phyloP scores from a whole-genome alignment of 2,888 invertebrate genomes.

The Arenicola marina region DNA sequence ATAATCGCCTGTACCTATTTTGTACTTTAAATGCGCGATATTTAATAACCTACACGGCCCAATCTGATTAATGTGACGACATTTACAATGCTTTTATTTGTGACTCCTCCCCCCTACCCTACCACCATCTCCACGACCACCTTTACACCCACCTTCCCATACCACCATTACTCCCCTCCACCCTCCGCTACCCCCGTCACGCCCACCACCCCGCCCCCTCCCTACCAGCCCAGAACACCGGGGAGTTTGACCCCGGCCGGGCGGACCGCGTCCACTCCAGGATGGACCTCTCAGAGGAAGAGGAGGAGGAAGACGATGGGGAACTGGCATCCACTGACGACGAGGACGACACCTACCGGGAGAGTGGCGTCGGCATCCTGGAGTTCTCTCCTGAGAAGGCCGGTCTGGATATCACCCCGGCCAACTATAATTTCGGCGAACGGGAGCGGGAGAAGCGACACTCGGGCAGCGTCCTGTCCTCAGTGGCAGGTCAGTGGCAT shows the following conservation, averaged over 20 bases:
- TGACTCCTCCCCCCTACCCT: too few species aligned
- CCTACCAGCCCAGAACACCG: not conserved
- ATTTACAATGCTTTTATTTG: too few species aligned
- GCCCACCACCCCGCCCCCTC: not conserved
- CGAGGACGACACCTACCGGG: constrained; percentile 47
- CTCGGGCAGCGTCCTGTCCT: constrained; percentile 20
- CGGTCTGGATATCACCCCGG: constrained; percentile 83
- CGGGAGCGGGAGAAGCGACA: constrained; percentile 36
- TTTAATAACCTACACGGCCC: too few species aligned
- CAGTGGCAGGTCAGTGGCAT: constrained; percentile 24
- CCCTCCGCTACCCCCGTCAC: too few species aligned
- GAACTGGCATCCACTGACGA: constrained; percentile 10
- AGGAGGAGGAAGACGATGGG: not conserved
- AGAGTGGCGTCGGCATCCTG: constrained; percentile 64
- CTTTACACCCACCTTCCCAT: too few species aligned
- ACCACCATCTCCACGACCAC: too few species aligned
- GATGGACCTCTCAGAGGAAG: not conserved
- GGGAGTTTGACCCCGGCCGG: not conserved
- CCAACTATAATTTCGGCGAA: constrained; percentile 78
- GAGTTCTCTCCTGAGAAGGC: constrained; percentile 87
- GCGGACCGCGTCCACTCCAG: not conserved
- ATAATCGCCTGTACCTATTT: too few species aligned
- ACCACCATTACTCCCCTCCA: too few species aligned
- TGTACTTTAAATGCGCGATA: too few species aligned
- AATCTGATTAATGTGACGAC: too few species aligned